These are phyloP conservation scores for Lophochroa leadbeateri DNA, from an alignment of 2,113 vertebrate genomes.

Conservation along the genomic window DNA sequence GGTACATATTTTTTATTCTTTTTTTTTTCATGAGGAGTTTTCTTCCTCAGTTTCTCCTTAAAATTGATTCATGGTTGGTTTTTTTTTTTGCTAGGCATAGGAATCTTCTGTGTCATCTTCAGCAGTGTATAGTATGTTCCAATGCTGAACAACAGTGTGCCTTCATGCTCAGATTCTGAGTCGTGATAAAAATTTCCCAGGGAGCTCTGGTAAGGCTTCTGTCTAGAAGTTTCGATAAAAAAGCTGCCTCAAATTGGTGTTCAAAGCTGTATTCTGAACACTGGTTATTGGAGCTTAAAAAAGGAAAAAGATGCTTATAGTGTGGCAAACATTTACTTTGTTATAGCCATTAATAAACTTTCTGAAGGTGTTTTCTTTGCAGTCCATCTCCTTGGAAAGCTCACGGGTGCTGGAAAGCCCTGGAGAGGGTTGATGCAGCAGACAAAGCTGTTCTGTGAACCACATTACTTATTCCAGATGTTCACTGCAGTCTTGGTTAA, in stretches of 20 bases:
- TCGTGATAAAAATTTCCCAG: neutral
- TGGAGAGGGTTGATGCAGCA: neutral
- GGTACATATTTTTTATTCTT: neutral
- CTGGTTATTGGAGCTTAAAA: neutral
- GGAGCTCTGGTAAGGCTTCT: neutral
- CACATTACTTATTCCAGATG: neutral
- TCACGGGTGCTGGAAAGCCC: neutral
- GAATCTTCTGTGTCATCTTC: neutral
- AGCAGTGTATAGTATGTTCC: neutral
- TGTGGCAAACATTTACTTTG: neutral
- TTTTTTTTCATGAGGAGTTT: neutral
- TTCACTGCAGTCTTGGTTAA: neutral
- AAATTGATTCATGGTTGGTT: neutral
- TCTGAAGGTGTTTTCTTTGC: neutral
- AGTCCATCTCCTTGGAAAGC: neutral
- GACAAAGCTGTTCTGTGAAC: neutral
- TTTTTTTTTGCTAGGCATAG: neutral
- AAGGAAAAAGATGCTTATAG: neutral
- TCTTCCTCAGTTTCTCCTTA: neutral
- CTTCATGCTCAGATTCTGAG: neutral
- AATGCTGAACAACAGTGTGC: neutral
- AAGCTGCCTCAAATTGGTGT: neutral
- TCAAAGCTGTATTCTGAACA: neutral
- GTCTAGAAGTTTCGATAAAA: neutral
- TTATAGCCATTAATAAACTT: neutral